Evolutionary conservation across 92 coral and sea anemone genomes (phyloP).

Genomic region (Scolanthus callimorphus): DNA sequence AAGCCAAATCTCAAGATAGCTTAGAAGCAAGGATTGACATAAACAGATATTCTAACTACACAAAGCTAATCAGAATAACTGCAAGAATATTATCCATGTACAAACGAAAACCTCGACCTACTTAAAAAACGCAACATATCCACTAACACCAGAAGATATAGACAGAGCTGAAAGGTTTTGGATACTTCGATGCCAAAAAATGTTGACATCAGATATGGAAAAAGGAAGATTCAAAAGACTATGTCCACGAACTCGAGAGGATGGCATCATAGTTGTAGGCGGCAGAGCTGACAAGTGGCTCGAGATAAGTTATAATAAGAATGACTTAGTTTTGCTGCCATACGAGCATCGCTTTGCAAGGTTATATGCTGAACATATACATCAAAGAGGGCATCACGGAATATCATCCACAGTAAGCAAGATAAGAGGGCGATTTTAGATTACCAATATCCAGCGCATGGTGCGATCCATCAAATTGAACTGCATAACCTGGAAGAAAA

Average conservation of each 20-base stretch:
- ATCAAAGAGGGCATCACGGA: constrained; percentile 40
- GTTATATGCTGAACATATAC: constrained; percentile 39
- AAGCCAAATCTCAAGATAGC: constrained; percentile 4
- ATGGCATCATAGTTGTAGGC: constrained; percentile 48
- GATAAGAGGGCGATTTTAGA: constrained; percentile 42
- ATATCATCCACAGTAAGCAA: constrained; percentile 40
- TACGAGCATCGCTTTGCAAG: constrained; percentile 42
- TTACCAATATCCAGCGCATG: constrained; percentile 31
- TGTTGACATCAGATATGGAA: constrained; percentile 21
- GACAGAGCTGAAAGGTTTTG: constrained; percentile 5
- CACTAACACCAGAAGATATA: constrained; percentile 1
- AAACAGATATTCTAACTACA: constrained; percentile 24
- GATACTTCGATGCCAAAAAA: constrained; percentile 41
- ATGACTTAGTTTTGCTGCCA: constrained; percentile 36
- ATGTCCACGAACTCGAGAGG: constrained; percentile 40
- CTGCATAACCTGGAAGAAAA: constrained; percentile 46
- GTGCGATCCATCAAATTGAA: constrained; percentile 27
- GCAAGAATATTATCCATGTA: constrained; percentile 34
- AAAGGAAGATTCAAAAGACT: constrained; percentile 48
- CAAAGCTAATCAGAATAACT: constrained; percentile 32
- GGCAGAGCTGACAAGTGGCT: constrained; percentile 39
- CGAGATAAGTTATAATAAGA: constrained; percentile 34
- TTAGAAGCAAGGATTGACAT: constrained; percentile 17
- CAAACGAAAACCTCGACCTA: constrained; percentile 1
- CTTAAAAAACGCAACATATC: constrained; percentile 1